Evolutionary conservation across 1,140 invertebrate genomes (phyloP).

Genomic region (Ladona fulva): DNA sequence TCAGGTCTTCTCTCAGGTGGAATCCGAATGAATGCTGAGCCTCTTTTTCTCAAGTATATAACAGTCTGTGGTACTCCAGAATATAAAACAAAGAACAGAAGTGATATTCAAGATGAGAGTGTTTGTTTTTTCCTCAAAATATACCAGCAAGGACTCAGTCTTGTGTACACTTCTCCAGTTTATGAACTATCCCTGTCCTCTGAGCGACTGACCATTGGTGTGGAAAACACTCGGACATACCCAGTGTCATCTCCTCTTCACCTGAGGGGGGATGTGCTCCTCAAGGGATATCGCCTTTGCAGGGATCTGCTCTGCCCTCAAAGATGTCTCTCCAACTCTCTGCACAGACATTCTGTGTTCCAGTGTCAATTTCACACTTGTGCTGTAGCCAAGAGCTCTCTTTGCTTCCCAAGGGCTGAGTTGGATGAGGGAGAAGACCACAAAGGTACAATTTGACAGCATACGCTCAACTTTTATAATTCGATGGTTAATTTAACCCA

Average conservation of each 20-base stretch:
- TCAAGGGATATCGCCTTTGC: slow-evolving; percentile 65
- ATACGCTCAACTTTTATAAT: too few relatives aligned
- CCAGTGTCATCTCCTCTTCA: slow-evolving; percentile 41
- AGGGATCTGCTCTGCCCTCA: not conserved
- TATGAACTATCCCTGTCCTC: slow-evolving; percentile 57
- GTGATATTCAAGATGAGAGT: slow-evolving; percentile 38
- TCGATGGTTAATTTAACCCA: too few relatives aligned
- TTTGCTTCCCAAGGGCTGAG: slow-evolving; percentile 76
- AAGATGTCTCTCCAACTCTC: slow-evolving; percentile 13
- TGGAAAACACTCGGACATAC: slow-evolving; percentile 45
- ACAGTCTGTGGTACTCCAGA: slow-evolving; percentile 74
- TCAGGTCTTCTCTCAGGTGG: slow-evolving; percentile 78
- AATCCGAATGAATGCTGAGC: slow-evolving; percentile 75
- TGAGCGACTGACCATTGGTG: slow-evolving; percentile 55
- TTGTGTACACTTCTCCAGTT: slow-evolving; percentile 75
- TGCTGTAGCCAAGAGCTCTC: slow-evolving; percentile 70
- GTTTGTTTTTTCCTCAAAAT: slow-evolving; percentile 73
- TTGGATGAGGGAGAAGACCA: slow-evolving; percentile 58
- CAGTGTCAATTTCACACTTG: slow-evolving; percentile 87
- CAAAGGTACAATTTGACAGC: slow-evolving; percentile 8
- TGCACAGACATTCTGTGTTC: slow-evolving; percentile 54
- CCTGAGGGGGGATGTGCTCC: slow-evolving; percentile 76
- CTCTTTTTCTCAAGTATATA: slow-evolving; percentile 77
- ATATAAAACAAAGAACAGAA: slow-evolving; percentile 42
- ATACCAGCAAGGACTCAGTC: slow-evolving; percentile 69